phyloP scores from a whole-genome alignment of 2,113 vertebrate genomes.

The Pluvialis apricaria region DNA sequence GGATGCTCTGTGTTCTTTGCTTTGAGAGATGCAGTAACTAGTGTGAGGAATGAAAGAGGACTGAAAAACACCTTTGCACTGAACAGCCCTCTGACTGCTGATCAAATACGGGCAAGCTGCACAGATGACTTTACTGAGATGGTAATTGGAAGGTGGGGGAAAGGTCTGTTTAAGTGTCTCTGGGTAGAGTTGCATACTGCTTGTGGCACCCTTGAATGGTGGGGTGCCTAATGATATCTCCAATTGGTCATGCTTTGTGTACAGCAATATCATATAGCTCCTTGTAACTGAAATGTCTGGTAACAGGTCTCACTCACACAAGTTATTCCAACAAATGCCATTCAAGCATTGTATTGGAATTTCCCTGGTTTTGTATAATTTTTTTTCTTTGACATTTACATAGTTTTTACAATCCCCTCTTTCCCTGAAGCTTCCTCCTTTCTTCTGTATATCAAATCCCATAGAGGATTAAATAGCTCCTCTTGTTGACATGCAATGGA shows the following conservation, averaged over 20 bases:
- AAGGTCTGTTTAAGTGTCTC: neutral
- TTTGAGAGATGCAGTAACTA: conserved; percentile 75
- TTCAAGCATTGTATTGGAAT: neutral
- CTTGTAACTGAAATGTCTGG: neutral
- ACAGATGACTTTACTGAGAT: conserved; percentile 75
- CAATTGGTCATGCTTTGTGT: neutral
- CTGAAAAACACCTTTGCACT: conserved; percentile 69
- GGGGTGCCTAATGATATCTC: neutral
- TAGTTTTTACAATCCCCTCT: neutral
- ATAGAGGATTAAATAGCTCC: neutral
- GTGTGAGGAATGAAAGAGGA: conserved; percentile 70
- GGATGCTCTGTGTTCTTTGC: conserved; percentile 83
- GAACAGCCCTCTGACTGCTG: conserved; percentile 78
- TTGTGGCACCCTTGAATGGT: neutral
- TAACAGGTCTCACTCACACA: neutral
- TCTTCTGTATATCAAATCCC: neutral
- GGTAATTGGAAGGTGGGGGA: conserved; percentile 47
- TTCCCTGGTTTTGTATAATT: neutral
- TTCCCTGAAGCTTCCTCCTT: neutral
- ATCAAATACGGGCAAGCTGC: conserved; percentile 75
- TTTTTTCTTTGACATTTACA: neutral
- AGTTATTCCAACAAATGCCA: neutral
- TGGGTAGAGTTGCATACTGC: neutral
- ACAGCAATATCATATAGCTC: neutral
- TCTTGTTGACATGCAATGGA: neutral